phyloP scores from a whole-genome alignment of 1,140 invertebrate genomes.

The Centruroides vittatus region DNA sequence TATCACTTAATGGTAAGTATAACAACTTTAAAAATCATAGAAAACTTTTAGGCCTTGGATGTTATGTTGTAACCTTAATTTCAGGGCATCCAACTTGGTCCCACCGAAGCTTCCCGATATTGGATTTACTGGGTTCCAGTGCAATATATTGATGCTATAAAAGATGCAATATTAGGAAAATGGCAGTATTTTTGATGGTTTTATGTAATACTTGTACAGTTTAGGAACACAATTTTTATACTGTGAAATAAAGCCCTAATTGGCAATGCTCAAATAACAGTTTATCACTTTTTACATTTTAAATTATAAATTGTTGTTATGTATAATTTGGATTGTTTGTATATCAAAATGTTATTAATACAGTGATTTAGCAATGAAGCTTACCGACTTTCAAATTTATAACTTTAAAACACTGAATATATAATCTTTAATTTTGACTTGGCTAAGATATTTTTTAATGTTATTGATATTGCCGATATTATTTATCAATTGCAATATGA shows the following conservation, averaged over 20 bases:
- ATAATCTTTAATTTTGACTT: too few species aligned
- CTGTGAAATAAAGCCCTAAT: conserved; percentile 1
- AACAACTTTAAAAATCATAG: conserved; percentile 8
- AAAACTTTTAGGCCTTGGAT: background rate
- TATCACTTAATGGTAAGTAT: conserved; percentile 78
- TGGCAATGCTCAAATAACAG: too few species aligned
- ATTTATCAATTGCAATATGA: too few species aligned
- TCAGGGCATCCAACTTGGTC: conserved; percentile 66
- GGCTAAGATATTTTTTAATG: too few species aligned
- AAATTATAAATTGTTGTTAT: too few species aligned
- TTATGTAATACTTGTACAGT: conserved; percentile 3
- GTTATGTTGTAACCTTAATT: conserved; percentile 17
- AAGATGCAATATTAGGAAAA: conserved; percentile 75
- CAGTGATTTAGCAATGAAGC: too few species aligned
- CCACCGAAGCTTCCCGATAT: conserved; percentile 75
- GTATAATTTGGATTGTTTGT: too few species aligned
- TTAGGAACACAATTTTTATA: conserved; percentile 13
- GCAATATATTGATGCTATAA: conserved; percentile 74
- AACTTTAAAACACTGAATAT: too few species aligned
- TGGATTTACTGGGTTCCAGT: conserved; percentile 94
- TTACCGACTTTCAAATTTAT: too few species aligned
- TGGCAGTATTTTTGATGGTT: conserved; percentile 32
- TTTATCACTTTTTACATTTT: too few species aligned
- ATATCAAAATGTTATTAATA: too few species aligned
- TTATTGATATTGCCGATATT: too few species aligned